A percentile compares a stretch with the other conserved stretches of the same genome.
Evolutionary conservation across 2,888 invertebrate species (phyloP).

Genomic region (Eupelmus urozonus): DNA sequence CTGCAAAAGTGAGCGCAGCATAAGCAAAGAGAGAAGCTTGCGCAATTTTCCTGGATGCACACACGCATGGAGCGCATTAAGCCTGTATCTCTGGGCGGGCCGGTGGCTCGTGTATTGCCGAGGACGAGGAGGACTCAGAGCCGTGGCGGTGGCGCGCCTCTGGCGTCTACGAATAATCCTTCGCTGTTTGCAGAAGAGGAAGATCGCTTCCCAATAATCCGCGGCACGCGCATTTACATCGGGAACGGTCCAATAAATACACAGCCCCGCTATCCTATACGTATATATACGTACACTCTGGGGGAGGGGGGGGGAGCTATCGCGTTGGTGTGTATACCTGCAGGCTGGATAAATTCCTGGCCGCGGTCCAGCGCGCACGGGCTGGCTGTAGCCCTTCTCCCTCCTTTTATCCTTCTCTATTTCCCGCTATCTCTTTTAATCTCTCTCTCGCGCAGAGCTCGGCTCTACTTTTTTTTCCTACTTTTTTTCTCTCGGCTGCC

Average conservation of each 20-base stretch:
- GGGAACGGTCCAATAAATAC: constrained; percentile 70
- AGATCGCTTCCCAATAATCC: constrained; percentile 72
- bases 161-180: constrained; percentile 23
- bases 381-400: background rate
- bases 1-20: too few relatives aligned
- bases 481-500: constrained; percentile 31
- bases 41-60: background rate
- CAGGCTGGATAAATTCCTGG: constrained; percentile 72
- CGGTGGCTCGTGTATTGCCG: constrained; percentile 31
- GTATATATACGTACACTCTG: background rate
- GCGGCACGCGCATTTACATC: constrained; percentile 71
- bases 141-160: background rate
- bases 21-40: background rate
- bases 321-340: constrained; percentile 65
- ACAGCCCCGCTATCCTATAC: background rate
- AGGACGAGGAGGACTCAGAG: background rate
- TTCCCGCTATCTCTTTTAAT: constrained; percentile 48
- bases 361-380: constrained; percentile 68
- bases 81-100: constrained; percentile 39
- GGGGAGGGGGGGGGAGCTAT: too few relatives aligned
- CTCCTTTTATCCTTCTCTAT: constrained; percentile 41
- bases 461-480: constrained; percentile 59
- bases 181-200: constrained; percentile 40
- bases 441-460: constrained; percentile 53
- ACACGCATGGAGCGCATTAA: background rate